phyloP scores from a whole-genome alignment of 2,797 vertebrate genomes.

The Prionace glauca region DNA sequence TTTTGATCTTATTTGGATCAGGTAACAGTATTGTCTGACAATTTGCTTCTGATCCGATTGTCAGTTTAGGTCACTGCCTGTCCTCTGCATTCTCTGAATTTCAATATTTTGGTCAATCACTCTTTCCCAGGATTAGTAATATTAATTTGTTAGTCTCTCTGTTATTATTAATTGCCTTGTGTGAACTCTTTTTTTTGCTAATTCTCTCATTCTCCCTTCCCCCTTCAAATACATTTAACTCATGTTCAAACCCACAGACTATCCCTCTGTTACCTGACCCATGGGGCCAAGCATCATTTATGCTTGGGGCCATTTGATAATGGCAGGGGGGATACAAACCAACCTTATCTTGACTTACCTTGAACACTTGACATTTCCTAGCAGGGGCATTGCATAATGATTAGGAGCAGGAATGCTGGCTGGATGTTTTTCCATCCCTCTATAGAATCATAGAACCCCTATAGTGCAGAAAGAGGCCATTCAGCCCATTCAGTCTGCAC shows the following conservation, averaged over 20 bases:
- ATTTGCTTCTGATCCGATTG: background rate
- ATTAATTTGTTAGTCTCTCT: background rate
- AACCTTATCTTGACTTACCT: background rate
- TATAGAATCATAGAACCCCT: background rate
- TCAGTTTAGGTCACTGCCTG: background rate
- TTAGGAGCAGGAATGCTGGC: background rate
- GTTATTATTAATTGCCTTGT: background rate
- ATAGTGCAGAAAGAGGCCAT: too few species aligned
- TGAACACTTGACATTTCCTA: background rate
- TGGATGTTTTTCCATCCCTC: background rate
- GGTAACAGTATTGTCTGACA: background rate
- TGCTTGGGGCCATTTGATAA: background rate
- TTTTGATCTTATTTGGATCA: conserved; percentile 21
- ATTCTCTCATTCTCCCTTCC: background rate
- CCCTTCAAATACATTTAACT: background rate
- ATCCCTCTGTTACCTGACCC: too few species aligned
- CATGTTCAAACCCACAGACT: background rate
- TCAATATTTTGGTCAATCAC: background rate
- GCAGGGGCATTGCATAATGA: background rate
- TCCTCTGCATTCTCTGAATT: background rate
- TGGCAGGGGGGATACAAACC: background rate
- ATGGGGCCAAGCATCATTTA: background rate
- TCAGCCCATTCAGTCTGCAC: too few species aligned
- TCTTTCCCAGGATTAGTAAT: background rate
- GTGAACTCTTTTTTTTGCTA: background rate